A percentile compares a stretch with the other conserved stretches of the same genome.
Evolutionary conservation across 2,113 vertebrate species (phyloP).

Genomic region (Lagenorhynchus albirostris): DNA sequence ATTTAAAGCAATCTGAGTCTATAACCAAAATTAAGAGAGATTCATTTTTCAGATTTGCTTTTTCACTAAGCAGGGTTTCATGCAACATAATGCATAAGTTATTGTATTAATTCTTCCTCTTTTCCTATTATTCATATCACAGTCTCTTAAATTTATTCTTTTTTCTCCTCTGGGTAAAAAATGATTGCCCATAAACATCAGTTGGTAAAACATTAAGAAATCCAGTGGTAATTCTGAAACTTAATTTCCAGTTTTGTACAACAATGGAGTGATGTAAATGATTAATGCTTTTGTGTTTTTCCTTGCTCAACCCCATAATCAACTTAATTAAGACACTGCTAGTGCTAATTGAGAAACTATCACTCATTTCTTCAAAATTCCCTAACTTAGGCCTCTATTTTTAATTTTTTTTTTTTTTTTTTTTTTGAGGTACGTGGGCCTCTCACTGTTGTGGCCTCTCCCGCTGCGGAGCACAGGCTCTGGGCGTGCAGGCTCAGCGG

Average conservation of each 20-base stretch:
- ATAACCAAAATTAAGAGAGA: background rate
- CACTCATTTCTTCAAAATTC: constrained; percentile 31
- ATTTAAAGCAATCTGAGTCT: background rate
- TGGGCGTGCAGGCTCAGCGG: no score
- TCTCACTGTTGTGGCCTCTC: no score
- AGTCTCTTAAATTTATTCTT: constrained; percentile 9
- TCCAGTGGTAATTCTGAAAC: background rate
- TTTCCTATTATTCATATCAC: background rate
- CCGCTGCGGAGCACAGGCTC: no score
- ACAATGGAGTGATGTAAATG: constrained; percentile 40
- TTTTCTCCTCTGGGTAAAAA: background rate
- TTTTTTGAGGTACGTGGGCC: no score
- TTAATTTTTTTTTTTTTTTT: no score
- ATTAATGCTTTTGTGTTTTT: constrained; percentile 69
- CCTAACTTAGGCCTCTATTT: constrained; percentile 29
- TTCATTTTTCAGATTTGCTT: background rate
- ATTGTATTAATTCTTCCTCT: background rate
- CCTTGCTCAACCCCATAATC: constrained; percentile 53
- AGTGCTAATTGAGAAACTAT: constrained; percentile 67
- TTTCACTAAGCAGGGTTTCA: background rate
- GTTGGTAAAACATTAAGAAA: background rate
- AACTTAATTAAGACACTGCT: constrained; percentile 71
- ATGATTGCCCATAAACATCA: constrained; percentile 4
- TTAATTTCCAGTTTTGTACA: constrained; percentile 46
- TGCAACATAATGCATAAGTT: background rate